A percentile compares a stretch with the other conserved stretches of the same genome.
Evolutionary conservation across 2,113 vertebrate species (phyloP).

Genomic region (Mustelus asterias): DNA sequence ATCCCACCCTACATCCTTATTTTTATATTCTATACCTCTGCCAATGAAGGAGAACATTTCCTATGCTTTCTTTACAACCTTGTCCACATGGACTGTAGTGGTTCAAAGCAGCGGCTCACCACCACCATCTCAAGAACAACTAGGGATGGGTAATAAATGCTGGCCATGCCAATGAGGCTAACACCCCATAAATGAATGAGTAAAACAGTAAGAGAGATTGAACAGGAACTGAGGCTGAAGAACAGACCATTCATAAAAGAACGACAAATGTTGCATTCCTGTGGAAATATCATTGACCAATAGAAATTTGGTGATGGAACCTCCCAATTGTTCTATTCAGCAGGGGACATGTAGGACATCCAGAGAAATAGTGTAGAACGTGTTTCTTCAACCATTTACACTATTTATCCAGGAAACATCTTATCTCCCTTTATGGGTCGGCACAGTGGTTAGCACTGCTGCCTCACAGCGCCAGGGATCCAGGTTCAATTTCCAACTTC

Average conservation of each 20-base stretch:
- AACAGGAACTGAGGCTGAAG: neutral
- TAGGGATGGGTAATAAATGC: neutral
- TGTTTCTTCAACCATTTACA: neutral
- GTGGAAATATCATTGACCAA: neutral
- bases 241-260: neutral
- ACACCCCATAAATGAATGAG: neutral
- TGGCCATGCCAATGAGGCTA: too few relatives aligned
- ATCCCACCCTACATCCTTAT: too few relatives aligned
- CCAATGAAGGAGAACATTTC: too few relatives aligned
- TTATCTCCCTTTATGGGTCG: neutral
- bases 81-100: neutral
- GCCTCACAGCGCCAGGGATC: too few relatives aligned
- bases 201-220: neutral
- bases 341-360: neutral
- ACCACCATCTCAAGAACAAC: neutral
- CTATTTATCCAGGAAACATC: neutral
- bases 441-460: too few relatives aligned
- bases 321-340: too few relatives aligned
- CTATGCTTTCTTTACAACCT: too few relatives aligned
- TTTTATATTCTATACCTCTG: too few relatives aligned
- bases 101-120: neutral
- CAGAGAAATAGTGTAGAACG: neutral
- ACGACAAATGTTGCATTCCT: too few relatives aligned
- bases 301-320: neutral
- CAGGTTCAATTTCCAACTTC: too few relatives aligned